A percentile compares a stretch with the other conserved stretches of the same genome.
phyloP scores from a whole-genome alignment of 2,113 vertebrate genomes.

The Lepus americanus region DNA sequence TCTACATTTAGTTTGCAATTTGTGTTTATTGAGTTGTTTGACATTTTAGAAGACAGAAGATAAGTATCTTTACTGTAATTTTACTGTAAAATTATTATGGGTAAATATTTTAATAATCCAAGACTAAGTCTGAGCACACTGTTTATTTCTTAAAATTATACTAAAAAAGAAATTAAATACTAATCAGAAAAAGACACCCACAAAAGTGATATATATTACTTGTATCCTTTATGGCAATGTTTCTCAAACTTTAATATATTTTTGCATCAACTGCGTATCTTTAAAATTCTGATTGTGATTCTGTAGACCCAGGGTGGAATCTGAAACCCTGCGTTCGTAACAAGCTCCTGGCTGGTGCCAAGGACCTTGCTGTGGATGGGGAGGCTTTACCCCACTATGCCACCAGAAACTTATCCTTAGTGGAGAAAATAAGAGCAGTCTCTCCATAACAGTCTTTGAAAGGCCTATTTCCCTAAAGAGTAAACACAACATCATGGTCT shows the following conservation, averaged over 20 bases:
- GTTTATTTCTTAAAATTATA: background rate
- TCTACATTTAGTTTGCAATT: background rate
- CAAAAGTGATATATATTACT: background rate
- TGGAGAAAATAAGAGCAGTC: background rate
- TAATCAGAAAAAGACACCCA: background rate
- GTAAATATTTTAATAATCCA: conserved; percentile 13
- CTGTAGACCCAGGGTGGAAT: background rate
- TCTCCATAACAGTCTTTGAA: background rate
- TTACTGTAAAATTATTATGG: background rate
- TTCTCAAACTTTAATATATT: background rate
- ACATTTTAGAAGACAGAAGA: background rate
- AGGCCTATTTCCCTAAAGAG: background rate
- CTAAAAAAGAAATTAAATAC: background rate
- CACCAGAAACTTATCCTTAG: background rate
- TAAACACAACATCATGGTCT: background rate
- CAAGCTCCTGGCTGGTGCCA: background rate
- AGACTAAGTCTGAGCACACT: background rate
- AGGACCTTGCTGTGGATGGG: background rate
- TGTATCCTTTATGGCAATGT: background rate
- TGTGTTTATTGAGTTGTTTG: background rate
- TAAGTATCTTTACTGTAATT: background rate
- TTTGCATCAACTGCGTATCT: background rate
- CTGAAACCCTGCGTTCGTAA: background rate
- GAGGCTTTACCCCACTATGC: background rate
- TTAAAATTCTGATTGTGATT: conserved; percentile 15